A percentile compares a stretch with the other conserved stretches of the same genome.
These are phyloP conservation scores for Achroia grisella DNA, from an alignment of 1,140 invertebrate genomes.

Conservation along the genomic window DNA sequence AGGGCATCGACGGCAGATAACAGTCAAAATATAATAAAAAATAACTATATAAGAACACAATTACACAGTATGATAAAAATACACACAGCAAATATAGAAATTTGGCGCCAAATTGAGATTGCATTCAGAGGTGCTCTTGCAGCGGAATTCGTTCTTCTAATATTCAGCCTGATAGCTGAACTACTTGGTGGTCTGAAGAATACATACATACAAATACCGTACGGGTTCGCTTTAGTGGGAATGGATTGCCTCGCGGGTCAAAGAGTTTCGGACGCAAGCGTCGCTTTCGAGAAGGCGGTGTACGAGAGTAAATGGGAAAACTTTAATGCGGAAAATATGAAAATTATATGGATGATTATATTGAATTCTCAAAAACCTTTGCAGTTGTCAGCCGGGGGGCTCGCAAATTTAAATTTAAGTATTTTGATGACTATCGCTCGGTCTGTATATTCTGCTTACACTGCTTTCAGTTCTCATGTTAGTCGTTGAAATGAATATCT, in stretches of 20 bases:
- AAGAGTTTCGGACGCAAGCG: slow-evolving; percentile 32
- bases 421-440: neutral
- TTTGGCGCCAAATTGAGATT: slow-evolving; percentile 23
- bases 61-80: slow-evolving; percentile 23
- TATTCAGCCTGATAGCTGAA: slow-evolving; percentile 29
- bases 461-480: neutral
- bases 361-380: slow-evolving; percentile 32
- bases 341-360: slow-evolving; percentile 30
- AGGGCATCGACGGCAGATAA: neutral
- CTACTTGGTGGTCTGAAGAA: slow-evolving; percentile 43
- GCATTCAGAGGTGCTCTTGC: slow-evolving; percentile 32
- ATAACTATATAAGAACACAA: slow-evolving; percentile 24
- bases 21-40: slow-evolving; percentile 10
- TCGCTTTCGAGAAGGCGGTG: slow-evolving; percentile 31
- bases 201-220: slow-evolving; percentile 41
- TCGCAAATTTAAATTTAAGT: neutral
- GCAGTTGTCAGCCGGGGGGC: neutral
- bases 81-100: slow-evolving; percentile 28
- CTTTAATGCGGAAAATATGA: slow-evolving; percentile 33
- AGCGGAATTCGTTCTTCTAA: slow-evolving; percentile 35
- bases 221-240: slow-evolving; percentile 32
- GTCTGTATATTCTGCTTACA: neutral
- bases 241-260: slow-evolving; percentile 47
- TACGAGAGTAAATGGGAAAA: slow-evolving; percentile 48
- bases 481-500: too few relatives aligned